Percentiles rank a stretch among this genome's conserved stretches.
Evolutionary conservation across 2,797 vertebrate genomes (phyloP).

Genomic region (Oryzias sinensis): DNA sequence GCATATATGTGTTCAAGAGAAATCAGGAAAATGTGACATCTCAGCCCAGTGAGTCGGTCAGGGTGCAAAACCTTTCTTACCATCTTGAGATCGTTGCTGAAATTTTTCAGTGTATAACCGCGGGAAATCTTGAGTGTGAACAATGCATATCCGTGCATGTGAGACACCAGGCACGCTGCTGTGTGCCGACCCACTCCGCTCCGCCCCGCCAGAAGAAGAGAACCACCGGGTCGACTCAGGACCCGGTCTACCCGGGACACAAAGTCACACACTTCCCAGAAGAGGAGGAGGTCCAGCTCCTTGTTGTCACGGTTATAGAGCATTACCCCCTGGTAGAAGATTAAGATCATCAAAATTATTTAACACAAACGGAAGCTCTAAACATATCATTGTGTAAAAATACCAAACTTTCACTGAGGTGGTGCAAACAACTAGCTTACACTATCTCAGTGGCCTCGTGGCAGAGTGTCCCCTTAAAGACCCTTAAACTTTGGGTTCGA

Average conservation of each 20-base stretch:
- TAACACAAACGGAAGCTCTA: conserved; percentile 1
- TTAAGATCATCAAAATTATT: conserved; percentile 19
- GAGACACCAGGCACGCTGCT: conserved; percentile 85
- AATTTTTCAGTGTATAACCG: conserved; percentile 89
- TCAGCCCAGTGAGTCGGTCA: neutral
- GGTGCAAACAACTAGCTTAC: too few relatives aligned
- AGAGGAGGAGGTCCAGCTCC: conserved; percentile 89
- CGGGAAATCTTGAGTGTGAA: conserved; percentile 91
- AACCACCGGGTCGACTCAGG: conserved; percentile 90
- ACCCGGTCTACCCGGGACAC: conserved; percentile 89
- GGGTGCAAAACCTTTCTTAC: conserved; percentile 70
- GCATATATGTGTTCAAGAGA: neutral
- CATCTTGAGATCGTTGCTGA: conserved; percentile 91
- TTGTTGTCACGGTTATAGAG: conserved; percentile 92
- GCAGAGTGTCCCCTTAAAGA: too few relatives aligned
- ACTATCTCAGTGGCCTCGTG: too few relatives aligned
- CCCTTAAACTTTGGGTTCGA: too few relatives aligned
- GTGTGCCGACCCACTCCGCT: conserved; percentile 94
- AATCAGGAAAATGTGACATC: conserved; percentile 2
- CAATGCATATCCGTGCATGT: conserved; percentile 89
- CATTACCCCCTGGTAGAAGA: conserved; percentile 81
- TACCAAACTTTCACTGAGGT: neutral
- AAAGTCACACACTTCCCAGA: conserved; percentile 91
- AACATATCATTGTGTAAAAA: conserved; percentile 3
- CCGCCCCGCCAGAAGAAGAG: conserved; percentile 89